Base-by-base conservation (phyloP, 2,113 vertebrate species). In the Poeciliopsis retropinna region DNA sequence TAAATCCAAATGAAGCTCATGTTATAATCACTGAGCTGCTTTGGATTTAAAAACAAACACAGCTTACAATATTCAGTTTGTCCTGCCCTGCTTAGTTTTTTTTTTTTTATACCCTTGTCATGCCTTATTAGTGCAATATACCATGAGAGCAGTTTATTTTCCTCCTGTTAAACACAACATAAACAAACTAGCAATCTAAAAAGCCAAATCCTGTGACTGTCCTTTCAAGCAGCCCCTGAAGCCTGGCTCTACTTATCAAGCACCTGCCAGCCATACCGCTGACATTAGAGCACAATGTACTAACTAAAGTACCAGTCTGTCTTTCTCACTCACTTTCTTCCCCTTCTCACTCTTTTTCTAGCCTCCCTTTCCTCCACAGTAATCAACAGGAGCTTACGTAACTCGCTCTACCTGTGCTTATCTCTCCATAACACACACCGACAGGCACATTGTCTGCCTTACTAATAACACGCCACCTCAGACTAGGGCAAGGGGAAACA, bases 391-490 rank as follows among this genome's bases (percentile, higher is more conserved):
- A 84, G 89, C 88, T 95, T 95, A 94, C 85, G 86, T 94, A 94
- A 95, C 93, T 92, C 91, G 90, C 90, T 92, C 92, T 92, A 95
- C 94, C 94, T 94, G 93, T 88, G 91, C 94, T 95, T 94, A 95
- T 95, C 94, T 92, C 86, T 29, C 82, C 77, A 88, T 85, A 90
- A 91, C 93, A 95, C 93, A 92, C 92, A 89, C 84, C 85, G 85
- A 90, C 90, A 87, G 73, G 82, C 90, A 91, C 92, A 92, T 91
- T 89, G 90, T 88, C 87, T 91, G 89, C 88, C 90, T 92, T 93
- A 91, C 91, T 94, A 95, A 94, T 94, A 94, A 93, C 91, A 89
- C 80, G 73, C 87, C 76, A 72, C 83, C 76, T 82, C 82, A 64
- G 78, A 87, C 83, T 60, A 72, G 62, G 83, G 85, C 79, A 70